phyloP scores from a whole-genome alignment of 2,888 invertebrate genomes.

The Hylaea fasciaria region DNA sequence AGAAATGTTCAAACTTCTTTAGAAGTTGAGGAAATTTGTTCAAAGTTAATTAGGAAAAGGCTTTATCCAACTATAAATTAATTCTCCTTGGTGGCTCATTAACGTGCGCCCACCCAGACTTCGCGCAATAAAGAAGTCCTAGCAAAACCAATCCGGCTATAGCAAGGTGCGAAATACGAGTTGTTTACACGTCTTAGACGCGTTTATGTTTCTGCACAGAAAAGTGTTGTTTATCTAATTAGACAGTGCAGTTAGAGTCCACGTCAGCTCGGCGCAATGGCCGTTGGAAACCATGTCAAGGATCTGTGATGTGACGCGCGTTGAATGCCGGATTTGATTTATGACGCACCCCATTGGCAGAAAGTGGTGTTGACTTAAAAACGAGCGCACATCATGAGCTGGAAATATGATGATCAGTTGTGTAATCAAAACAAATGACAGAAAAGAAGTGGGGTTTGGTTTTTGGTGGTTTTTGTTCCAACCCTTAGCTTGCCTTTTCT shows the following conservation, averaged over 20 bases:
- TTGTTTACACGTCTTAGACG: background rate
- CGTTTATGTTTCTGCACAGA: background rate
- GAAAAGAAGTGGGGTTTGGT: no score
- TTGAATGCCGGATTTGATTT: constrained; percentile 30
- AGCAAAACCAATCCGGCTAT: background rate
- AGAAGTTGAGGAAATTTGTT: background rate
- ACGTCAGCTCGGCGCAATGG: constrained; percentile 8
- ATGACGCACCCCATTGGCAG: constrained; percentile 11
- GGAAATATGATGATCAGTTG: no score
- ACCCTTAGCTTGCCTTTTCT: no score
- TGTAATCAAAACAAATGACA: no score
- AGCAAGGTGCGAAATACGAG: background rate
- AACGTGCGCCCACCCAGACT: no score
- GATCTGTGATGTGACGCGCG: constrained; percentile 27
- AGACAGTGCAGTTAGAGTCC: constrained; percentile 13
- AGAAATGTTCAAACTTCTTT: background rate
- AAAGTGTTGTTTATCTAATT: constrained; percentile 7
- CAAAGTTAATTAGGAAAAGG: no score
- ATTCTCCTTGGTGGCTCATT: no score
- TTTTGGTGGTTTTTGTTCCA: no score
- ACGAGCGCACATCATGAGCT: no score
- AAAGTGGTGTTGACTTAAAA: background rate
- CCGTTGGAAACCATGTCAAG: constrained; percentile 35
- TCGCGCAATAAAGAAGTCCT: no score
- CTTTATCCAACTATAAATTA: no score